Base-by-base conservation (phyloP, 92 coral and sea anemone species). In the Porites cylindrica region DNA sequence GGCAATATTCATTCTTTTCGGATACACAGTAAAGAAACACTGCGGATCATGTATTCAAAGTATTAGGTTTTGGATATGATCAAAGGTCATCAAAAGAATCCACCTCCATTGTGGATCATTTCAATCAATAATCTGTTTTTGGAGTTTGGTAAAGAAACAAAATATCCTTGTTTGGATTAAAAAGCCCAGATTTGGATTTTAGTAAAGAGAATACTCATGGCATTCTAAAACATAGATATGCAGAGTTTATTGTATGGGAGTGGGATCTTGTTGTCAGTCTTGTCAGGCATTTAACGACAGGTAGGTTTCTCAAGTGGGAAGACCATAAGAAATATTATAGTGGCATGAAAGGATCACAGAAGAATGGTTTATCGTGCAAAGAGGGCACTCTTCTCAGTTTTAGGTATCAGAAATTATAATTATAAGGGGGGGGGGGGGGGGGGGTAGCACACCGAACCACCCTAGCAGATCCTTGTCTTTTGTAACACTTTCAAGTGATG, bases 201-300 rank as follows among this genome's bases (percentile, higher is more conserved):
- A 73, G 60, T 21, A 92, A 93, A 74, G 76, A 86, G 79, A 98
- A 98, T 10, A 95, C 95, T 82, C 91, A 85, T 69, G 99, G 96
- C 1, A 90, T 92, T 23, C 78, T 97, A 54, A 97, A 97, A 83
- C 99, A 97, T 76, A 83, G 98, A 84, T 97, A 90, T 62, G 94
- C 95, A 1, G 99, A 97, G 68, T 97, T 97, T 54, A 54, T 95
- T 52, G 99, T 97, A n/a, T 88, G 91, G 23, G 99, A 97, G 64
- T 77, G 97, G n/a, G 95, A 95, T 88, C 56, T 79, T 14, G 70
- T 82, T 59, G 98, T 96, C 1, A 89, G 74, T 53, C 70, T 90
- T 5, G 96, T 95, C 47, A 38, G 47, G 17, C 94, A 88, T 67
- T 81, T 95, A 19, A 89, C 96, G 85, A 78, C 82, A 87, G 93